Conservation (phyloP, 1,140 invertebrate species). For the Lepidurus couesii region DNA sequence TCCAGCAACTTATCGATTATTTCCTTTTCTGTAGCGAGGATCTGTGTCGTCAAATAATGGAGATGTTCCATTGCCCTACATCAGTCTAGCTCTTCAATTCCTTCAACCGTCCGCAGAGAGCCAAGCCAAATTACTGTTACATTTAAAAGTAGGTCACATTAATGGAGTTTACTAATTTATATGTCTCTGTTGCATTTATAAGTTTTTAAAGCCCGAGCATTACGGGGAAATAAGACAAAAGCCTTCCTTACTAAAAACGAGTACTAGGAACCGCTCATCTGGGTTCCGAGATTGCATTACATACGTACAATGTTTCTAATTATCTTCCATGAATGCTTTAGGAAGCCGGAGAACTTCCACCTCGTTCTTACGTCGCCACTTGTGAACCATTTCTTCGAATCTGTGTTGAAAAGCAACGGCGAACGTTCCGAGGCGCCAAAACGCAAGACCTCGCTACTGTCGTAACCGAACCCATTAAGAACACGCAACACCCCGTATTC, state of each 20-base stretch:
- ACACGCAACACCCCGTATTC: neutral
- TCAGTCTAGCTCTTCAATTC: neutral
- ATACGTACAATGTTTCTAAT: neutral
- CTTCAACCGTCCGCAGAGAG: neutral
- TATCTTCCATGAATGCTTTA: neutral
- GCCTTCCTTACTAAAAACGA: neutral
- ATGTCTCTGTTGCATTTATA: neutral
- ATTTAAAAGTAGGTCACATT: neutral
- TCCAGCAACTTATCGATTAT: neutral
- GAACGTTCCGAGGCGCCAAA: neutral
- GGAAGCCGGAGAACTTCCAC: neutral
- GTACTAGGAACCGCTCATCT: neutral
- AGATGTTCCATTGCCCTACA: slow-evolving; percentile 4
- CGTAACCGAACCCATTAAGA: neutral
- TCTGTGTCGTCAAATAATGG: neutral
- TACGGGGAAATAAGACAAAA: neutral
- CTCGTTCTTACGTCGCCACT: neutral
- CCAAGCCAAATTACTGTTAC: neutral
- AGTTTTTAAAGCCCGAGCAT: neutral
- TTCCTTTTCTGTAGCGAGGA: neutral
- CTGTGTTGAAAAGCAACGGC: neutral
- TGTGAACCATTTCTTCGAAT: neutral
- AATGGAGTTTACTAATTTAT: neutral
- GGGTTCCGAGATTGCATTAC: neutral
- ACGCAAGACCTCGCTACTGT: neutral